These are phyloP conservation scores for Thereva unica DNA, from an alignment of 2,888 invertebrate genomes.

Conservation along the genomic window DNA sequence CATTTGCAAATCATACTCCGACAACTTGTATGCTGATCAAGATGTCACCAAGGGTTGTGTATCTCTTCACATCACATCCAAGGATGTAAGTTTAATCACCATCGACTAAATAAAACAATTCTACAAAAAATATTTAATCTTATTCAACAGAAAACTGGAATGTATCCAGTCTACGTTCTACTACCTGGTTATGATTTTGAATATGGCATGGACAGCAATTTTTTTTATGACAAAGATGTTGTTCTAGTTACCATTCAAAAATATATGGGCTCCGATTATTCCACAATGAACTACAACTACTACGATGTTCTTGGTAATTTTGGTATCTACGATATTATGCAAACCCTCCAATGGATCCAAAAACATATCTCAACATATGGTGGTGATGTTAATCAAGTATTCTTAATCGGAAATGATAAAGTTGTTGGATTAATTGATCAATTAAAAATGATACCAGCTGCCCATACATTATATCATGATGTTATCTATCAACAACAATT, in stretches of 20 bases:
- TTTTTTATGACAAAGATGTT: conserved; percentile 52
- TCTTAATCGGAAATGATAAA: conserved; percentile 58
- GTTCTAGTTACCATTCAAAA: conserved; percentile 55
- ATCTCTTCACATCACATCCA: too few species aligned
- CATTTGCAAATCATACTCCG: too few species aligned
- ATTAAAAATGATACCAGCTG: conserved; percentile 51
- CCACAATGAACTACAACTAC: conserved; percentile 56
- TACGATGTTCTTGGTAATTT: conserved; percentile 58
- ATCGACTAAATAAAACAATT: too few species aligned
- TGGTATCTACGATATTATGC: conserved; percentile 57
- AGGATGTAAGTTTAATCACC: too few species aligned
- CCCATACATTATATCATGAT: conserved; percentile 54
- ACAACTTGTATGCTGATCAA: too few species aligned
- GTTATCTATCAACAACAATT: conserved; percentile 52
- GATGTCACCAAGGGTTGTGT: too few species aligned
- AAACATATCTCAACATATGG: conserved; percentile 55
- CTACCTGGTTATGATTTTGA: too few species aligned
- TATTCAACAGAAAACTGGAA: too few species aligned
- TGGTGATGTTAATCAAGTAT: conserved; percentile 55
- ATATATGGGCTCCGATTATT: conserved; percentile 56
- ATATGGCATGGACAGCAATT: conserved; percentile 28
- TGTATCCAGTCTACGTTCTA: too few species aligned
- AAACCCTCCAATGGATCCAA: conserved; percentile 57
- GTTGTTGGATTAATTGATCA: conserved; percentile 56
- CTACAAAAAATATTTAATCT: too few species aligned